A percentile compares a stretch with the other conserved stretches of the same genome.
Conservation (phyloP, 2,113 vertebrate species). For the Microcebus ravelobensis region DNA sequence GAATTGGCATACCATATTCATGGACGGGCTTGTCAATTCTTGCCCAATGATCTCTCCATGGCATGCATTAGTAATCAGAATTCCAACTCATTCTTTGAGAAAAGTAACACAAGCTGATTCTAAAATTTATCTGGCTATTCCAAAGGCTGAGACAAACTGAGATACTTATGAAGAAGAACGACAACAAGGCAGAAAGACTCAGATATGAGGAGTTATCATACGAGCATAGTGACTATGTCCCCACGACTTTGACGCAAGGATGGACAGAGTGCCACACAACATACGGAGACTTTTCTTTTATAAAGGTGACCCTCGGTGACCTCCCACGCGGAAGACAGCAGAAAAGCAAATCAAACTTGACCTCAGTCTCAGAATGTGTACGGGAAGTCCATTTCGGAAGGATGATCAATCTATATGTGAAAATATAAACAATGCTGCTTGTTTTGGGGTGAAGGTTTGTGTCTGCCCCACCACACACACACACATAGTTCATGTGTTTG, state of each 20-base stretch:
- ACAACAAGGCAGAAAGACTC: neutral
- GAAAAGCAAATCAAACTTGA: neutral
- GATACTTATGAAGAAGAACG: neutral
- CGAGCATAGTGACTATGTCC: accelerated
- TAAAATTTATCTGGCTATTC: neutral
- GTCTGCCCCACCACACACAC: no score
- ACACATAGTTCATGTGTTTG: no score
- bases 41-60: neutral
- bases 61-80: neutral
- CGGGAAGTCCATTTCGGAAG: neutral
- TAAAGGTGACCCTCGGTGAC: neutral
- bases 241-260: neutral
- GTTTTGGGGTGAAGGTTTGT: neutral
- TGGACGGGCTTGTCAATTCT: neutral
- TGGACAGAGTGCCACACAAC: no score
- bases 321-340: neutral
- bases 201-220: neutral
- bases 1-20: no score
- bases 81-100: neutral
- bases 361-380: neutral
- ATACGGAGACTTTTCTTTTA: no score
- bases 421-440: neutral
- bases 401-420: neutral
- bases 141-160: neutral
- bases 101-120: neutral